Evolutionary conservation across 2,797 vertebrate species (phyloP), one percentile per base, ranked within the genome.

Genomic region (Holocentrus rufus): DNA sequence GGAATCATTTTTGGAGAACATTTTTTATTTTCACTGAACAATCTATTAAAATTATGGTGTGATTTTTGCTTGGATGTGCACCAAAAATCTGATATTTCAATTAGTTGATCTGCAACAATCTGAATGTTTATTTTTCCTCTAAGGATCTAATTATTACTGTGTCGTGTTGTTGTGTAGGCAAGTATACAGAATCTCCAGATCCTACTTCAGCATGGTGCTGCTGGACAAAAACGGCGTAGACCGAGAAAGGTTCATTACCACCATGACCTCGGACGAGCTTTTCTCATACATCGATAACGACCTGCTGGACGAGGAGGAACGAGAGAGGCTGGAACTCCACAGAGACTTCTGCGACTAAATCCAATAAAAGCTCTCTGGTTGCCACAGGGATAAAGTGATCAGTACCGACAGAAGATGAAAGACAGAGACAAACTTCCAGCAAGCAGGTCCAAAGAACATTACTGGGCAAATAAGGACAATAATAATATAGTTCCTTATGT

Each of bases 181-280:
- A 77, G 92, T 83, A 23, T 93, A 97, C 89, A 94, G 87, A 73
- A 94, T 99, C 85, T 96, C 95, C 39, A 92, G 93, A 8, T 93
- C 85, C 30, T 95, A 95, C 84, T 99, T 99, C 93, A 97, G 94
- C 71, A 94, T 96, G 85, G 92, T 98, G 81, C 93, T 99, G 81
- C 90, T 99, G 85, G 97, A 98, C 88, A 91, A 97, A 81, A 91
- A 90, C 0, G 95, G 97, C 3, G 46, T 87, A 0, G 98, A 99
- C 90, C 93, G 96, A 0, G 98, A 99, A 79, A 96, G 97, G 74
- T 98, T 96, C 87, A 93, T 96, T 72, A 76, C 85, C 53, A 95
- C 97, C 0, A 60, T 94, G 20, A 91, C 91, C n/a, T 95, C 97
- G 0, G 95, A 96, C 0, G 97, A 99, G 90, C 93, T 99, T 79